phyloP scores from a whole-genome alignment of 2,113 vertebrate genomes.

The Anhinga rufa region DNA sequence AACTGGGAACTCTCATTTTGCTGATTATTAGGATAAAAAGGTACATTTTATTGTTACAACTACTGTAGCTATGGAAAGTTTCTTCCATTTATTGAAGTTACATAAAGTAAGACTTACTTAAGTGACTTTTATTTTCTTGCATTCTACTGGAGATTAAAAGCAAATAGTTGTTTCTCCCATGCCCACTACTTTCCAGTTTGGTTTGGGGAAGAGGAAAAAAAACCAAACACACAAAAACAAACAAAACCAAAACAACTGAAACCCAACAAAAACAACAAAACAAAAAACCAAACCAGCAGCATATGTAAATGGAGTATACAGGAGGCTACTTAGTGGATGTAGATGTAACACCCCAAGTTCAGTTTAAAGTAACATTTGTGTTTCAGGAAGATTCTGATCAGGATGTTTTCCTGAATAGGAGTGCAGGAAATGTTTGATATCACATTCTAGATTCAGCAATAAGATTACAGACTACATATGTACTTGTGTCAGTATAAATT shows the following conservation, averaged over 20 bases:
- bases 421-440: neutral
- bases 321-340: neutral
- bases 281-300: neutral
- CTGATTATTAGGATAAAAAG: neutral
- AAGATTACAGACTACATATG: neutral
- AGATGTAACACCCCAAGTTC: neutral
- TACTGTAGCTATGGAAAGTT: neutral
- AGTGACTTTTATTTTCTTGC: slow-evolving; percentile 18
- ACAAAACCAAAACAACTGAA: too few relatives aligned
- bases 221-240: too few relatives aligned
- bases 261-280: neutral
- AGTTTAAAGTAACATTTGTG: neutral
- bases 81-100: neutral
- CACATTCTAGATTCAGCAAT: neutral
- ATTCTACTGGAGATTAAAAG: neutral
- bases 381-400: neutral
- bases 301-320: neutral
- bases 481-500: neutral
- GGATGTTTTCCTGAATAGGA: neutral
- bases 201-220: neutral
- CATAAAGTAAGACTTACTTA: neutral
- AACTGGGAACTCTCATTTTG: slow-evolving; percentile 20
- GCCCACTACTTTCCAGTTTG: neutral
- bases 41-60: slow-evolving; percentile 15
- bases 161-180: neutral